Evolutionary conservation across 2,797 vertebrate genomes (phyloP), one percentile per base, ranked within the genome.

Genomic region (Rostrhamus sociabilis): DNA sequence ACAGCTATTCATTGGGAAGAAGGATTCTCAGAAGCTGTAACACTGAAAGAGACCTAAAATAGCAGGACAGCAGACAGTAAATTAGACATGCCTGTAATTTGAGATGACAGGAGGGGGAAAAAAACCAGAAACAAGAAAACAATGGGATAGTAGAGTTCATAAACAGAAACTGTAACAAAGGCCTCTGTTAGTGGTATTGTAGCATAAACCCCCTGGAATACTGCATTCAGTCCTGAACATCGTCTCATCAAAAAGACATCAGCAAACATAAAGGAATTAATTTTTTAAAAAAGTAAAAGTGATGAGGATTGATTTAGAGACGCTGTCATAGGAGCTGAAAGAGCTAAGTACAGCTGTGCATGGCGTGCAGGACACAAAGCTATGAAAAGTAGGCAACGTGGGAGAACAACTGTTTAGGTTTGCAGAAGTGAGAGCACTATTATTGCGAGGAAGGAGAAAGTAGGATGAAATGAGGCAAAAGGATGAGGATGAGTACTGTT

Each of bases 161-260:
- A 83, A 93, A 58, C 64, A 89, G 83, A 93, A 94, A 82, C 52
- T 63, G 48, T 79, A 83, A 87, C 87, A 90, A 85, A 86, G 69
- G 55, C 80, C 42, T 68, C 69, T 32, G 19, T 88, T 22, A 68
- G 64, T 40, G n/a, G 58, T 47, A 71, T 5, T 21, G 26, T 55
- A 27, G 34, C 19, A 8, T 42, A 92, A 95, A 40, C 17, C 9
- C 45, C 26, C 53, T 47, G 45, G 45, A 88, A 72, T 43, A 80
- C 15, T 84, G 38, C 38, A 36, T 89, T 88, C 58, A 40, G 22
- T 81, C 50, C 23, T 83, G 48, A 76, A 14, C 31, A 64, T 21
- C 58, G n/a, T 66, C 23, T 90, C 29, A 23, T 68, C 19, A 68
- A 82, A 89, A 77, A 71, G 5, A 59, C 43, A 62, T 62, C 34